phyloP scores from a whole-genome alignment of 2,113 vertebrate species.

The Phodopus roborovskii region DNA sequence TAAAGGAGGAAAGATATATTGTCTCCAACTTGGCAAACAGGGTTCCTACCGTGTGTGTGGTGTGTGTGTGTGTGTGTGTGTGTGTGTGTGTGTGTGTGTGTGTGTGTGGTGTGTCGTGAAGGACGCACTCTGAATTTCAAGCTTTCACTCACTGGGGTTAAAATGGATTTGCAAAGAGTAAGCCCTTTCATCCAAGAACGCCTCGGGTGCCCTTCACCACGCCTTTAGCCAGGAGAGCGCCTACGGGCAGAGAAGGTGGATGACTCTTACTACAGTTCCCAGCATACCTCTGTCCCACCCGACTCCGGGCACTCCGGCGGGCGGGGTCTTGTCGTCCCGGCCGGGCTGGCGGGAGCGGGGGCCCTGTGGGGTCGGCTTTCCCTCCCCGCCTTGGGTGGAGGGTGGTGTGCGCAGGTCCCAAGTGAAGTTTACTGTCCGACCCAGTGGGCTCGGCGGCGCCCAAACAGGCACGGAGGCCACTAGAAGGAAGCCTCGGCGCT shows the following conservation, averaged over 20 bases:
- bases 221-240: background rate
- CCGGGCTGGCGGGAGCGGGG: background rate
- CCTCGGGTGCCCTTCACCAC: background rate
- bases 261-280: conserved; percentile 72
- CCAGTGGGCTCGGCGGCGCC: rapidly evolving
- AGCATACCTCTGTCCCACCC: conserved; percentile 49
- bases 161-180: background rate
- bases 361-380: background rate
- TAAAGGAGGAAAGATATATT: background rate
- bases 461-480: background rate
- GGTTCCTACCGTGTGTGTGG: too few species aligned
- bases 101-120: background rate
- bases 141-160: background rate
- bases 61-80: too few species aligned
- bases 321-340: background rate
- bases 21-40: background rate
- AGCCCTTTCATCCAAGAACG: background rate
- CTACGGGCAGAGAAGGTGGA: background rate
- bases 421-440: background rate
- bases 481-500: rapidly evolving
- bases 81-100: too few species aligned
- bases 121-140: background rate
- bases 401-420: background rate
- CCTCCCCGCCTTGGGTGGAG: background rate
- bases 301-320: background rate